Evolutionary conservation across 2,113 vertebrate genomes (phyloP).

Genomic region (Varanus komodoensis): DNA sequence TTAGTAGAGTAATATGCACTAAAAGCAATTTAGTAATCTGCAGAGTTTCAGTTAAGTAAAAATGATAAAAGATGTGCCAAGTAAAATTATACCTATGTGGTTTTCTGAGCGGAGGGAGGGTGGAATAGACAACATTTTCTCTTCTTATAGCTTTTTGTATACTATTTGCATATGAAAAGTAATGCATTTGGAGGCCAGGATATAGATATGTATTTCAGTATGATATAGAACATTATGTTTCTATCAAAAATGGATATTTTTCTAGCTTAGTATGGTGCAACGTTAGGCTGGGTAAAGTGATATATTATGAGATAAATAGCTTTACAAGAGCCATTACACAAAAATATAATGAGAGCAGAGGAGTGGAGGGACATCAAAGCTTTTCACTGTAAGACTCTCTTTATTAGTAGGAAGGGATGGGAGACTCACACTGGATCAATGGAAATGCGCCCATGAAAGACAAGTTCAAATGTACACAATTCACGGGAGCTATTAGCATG

Average conservation of each 20-base stretch:
- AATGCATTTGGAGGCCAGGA: conserved; percentile 4
- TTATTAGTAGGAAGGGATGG: conserved; percentile 63
- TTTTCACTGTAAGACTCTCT: conserved; percentile 52
- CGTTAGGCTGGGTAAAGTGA: conserved; percentile 53
- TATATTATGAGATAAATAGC: conserved; percentile 39
- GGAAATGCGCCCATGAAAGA: conserved; percentile 48
- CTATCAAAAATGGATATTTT: conserved; percentile 17
- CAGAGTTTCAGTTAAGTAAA: conserved; percentile 55
- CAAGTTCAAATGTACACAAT: conserved; percentile 61
- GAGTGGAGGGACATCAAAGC: conserved; percentile 69
- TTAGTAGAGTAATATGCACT: conserved; percentile 38
- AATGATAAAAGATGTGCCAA: conserved; percentile 52
- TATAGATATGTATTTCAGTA: neutral
- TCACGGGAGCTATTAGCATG: conserved; percentile 51
- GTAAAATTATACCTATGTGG: conserved; percentile 56
- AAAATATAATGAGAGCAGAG: conserved; percentile 67
- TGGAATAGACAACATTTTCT: conserved; percentile 31
- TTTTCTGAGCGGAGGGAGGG: conserved; percentile 37
- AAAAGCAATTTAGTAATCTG: conserved; percentile 59
- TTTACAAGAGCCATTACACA: conserved; percentile 60
- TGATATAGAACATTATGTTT: conserved; percentile 47
- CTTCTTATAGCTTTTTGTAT: conserved; percentile 4
- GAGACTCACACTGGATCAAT: conserved; percentile 61
- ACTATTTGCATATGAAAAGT: conserved; percentile 28
- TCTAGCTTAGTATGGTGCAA: conserved; percentile 37